Evolutionary conservation across 2,797 vertebrate species (phyloP), one percentile per base, ranked within the genome.

Genomic region (Eulemur rubriventer): DNA sequence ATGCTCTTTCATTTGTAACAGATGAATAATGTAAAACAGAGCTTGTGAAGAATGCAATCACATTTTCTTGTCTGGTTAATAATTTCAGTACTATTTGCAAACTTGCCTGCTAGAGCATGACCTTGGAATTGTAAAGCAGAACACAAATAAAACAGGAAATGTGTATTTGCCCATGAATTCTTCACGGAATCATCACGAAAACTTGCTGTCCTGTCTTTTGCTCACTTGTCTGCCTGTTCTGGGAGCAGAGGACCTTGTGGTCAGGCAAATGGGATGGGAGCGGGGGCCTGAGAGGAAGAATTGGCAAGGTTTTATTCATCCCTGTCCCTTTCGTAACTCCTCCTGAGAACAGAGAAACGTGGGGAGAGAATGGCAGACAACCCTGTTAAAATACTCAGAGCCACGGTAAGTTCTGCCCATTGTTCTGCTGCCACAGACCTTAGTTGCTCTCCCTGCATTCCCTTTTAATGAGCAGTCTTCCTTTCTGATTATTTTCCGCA

Each of bases 31-130:
- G 38, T 76, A 55, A 88, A 43, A 61, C 61, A 78, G 35, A 61
- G 35, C 81, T 89, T 70, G 46, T 11, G 28, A 89, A 75, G 81
- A 96, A 73, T 28, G 33, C 28, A 80, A 0, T 89, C 79, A 41
- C 43, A 2, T 85, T 93, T 50, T 86, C 50, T 93, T 91, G 26
- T 78, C 22, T 20, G 59, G 72, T 81, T 93, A 95, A 95, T 93
- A 33, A 97, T 93, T 92, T 73, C 65, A 52, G 35, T 75, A 26
- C 67, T 72, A 0, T 91, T 96, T 95, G 83, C 92, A 93, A 63
- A 92, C 67, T 57, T 79, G 24, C 4, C 17, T 57, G 28, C 41
- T 17, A 28, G n/a, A 90, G n/a, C 43, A 8, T 65, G 89, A 89
- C 79, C 59, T 87, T 86, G 38, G 59, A 57, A 26, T 91, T 89